These are phyloP conservation scores for Antheraea assamensis DNA, from an alignment of 2,888 invertebrate species.

Conservation along the genomic window DNA sequence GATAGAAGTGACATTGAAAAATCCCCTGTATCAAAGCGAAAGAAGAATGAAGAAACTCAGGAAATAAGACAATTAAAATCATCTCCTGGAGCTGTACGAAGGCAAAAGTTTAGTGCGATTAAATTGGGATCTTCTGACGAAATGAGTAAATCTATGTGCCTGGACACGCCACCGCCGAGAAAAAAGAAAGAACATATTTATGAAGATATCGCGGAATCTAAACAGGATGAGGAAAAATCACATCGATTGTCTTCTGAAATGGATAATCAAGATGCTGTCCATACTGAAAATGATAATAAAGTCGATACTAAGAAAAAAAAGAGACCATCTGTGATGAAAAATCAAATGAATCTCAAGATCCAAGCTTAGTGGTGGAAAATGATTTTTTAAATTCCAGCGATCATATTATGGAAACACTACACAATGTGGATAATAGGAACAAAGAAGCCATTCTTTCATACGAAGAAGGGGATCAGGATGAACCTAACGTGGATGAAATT, in stretches of 20 bases:
- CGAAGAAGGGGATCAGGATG: constrained; percentile 69
- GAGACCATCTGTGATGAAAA: constrained; percentile 73
- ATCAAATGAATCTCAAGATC: constrained; percentile 74
- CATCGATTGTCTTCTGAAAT: constrained; percentile 70
- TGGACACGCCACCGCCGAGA: constrained; percentile 72
- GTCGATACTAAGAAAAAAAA: constrained; percentile 64
- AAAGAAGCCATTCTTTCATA: constrained; percentile 67
- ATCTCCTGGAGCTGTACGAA: constrained; percentile 83
- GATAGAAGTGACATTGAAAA: constrained; percentile 74
- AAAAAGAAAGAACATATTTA: constrained; percentile 84
- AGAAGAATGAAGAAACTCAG: constrained; percentile 80
- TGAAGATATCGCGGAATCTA: constrained; percentile 82
- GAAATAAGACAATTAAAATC: constrained; percentile 83
- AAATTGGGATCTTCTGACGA: constrained; percentile 77
- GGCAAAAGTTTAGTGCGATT: constrained; percentile 77
- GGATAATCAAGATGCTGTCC: constrained; percentile 55
- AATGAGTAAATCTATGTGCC: constrained; percentile 73
- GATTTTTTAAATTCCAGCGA: constrained; percentile 62
- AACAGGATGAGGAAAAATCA: constrained; percentile 69
- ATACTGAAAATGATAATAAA: constrained; percentile 51
- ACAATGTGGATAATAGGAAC: constrained; percentile 58
- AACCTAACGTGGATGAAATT: constrained; percentile 72
- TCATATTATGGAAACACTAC: constrained; percentile 73
- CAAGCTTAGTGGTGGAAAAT: constrained; percentile 71
- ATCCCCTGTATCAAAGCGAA: constrained; percentile 64